A percentile compares a stretch with the other conserved stretches of the same genome.
These are phyloP conservation scores for Myotis planiceps DNA, from an alignment of 2,797 vertebrate genomes.

Conservation along the genomic window DNA sequence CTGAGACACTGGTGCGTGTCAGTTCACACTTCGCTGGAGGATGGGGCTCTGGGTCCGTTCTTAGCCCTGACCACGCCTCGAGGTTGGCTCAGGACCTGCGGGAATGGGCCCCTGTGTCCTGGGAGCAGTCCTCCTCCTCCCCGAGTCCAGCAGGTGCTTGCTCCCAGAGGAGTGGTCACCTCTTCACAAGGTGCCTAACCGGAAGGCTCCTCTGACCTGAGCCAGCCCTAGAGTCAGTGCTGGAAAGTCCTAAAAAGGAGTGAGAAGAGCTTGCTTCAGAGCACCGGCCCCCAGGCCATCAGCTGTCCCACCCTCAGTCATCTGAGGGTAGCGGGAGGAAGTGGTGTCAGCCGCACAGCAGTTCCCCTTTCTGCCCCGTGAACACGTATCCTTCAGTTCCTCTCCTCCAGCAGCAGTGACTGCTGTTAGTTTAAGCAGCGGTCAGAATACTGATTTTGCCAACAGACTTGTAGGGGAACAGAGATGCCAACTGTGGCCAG, in stretches of 20 bases:
- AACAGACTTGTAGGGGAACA: too few relatives aligned
- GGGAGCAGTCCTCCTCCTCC: too few relatives aligned
- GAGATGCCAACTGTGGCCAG: rapidly evolving
- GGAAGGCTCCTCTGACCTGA: background rate
- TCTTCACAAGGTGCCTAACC: background rate
- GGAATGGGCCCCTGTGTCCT: background rate
- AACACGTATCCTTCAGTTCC: background rate
- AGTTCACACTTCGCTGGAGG: background rate
- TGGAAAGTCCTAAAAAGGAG: background rate
- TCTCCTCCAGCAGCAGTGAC: background rate
- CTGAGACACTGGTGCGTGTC: background rate
- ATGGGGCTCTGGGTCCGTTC: background rate
- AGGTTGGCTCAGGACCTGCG: background rate
- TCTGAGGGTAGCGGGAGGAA: background rate
- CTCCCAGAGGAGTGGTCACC: background rate
- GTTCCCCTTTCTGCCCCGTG: background rate
- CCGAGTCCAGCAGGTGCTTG: background rate
- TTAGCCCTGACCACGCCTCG: rapidly evolving
- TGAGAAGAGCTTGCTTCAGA: background rate
- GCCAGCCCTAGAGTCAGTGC: background rate
- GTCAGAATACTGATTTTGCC: background rate
- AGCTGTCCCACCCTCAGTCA: background rate
- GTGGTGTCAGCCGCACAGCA: background rate
- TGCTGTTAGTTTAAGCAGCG: background rate
- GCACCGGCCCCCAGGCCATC: background rate